phyloP scores from a whole-genome alignment of 2,888 invertebrate species.

The Noctua janthina region DNA sequence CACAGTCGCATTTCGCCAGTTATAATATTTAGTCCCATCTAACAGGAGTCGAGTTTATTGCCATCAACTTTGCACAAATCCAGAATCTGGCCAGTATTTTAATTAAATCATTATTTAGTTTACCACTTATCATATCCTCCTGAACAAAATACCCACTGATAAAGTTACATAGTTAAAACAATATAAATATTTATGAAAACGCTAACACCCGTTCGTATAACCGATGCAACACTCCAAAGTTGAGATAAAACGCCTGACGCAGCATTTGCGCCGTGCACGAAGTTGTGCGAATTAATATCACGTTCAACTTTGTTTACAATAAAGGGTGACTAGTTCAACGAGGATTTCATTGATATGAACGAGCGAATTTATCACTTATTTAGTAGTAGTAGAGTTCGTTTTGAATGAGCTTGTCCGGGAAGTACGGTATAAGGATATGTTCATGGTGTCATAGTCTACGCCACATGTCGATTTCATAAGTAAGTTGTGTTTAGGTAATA shows the following conservation, averaged over 20 bases:
- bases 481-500: background rate
- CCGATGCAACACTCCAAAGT: slow-evolving; percentile 32
- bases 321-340: slow-evolving; percentile 51
- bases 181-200: slow-evolving; percentile 13
- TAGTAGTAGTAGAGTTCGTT: slow-evolving; percentile 1
- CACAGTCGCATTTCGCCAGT: background rate
- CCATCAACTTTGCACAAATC: too few relatives aligned
- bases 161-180: background rate
- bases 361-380: slow-evolving; percentile 29
- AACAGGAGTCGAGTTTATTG: too few relatives aligned
- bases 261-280: slow-evolving; percentile 38
- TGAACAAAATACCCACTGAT: background rate
- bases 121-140: background rate
- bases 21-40: background rate
- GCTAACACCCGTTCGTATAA: slow-evolving; percentile 16
- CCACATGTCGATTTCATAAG: background rate
- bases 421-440: background rate
- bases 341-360: slow-evolving; percentile 53
- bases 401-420: background rate
- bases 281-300: slow-evolving; percentile 59
- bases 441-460: background rate
- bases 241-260: slow-evolving; percentile 31
- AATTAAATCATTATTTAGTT: background rate
- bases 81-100: too few relatives aligned
- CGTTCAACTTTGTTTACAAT: slow-evolving; percentile 46